phyloP scores from a whole-genome alignment of 2,797 vertebrate species.

The Sphenopsis melanotis region DNA sequence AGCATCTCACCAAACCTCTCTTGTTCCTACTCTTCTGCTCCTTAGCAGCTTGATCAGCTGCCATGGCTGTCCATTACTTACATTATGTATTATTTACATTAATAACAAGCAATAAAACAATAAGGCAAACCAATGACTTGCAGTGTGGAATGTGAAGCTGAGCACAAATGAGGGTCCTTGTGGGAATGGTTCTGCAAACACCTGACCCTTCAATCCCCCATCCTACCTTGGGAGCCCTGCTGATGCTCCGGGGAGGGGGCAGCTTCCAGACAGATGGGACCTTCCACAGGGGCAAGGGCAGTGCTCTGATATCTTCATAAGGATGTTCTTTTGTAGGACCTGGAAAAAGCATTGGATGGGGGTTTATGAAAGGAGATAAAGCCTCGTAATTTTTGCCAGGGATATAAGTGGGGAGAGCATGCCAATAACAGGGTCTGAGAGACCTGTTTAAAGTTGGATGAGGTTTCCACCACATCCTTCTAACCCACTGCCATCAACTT shows the following conservation, averaged over 20 bases:
- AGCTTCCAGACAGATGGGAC: slow-evolving; percentile 79
- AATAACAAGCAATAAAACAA: background rate
- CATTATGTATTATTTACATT: background rate
- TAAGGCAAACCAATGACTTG: background rate
- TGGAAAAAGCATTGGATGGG: slow-evolving; percentile 41
- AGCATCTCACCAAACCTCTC: background rate
- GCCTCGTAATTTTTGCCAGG: background rate
- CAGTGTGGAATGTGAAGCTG: background rate
- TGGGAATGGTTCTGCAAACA: background rate
- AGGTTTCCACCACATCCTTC: background rate
- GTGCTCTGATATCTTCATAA: slow-evolving; percentile 86
- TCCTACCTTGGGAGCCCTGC: slow-evolving; percentile 77
- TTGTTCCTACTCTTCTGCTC: background rate
- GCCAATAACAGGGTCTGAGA: background rate
- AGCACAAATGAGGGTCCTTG: background rate
- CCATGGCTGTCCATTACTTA: background rate
- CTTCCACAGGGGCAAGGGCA: slow-evolving; percentile 82
- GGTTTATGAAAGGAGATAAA: background rate
- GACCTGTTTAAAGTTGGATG: background rate
- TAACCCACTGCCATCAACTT: background rate
- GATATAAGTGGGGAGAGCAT: background rate
- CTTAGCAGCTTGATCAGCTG: background rate
- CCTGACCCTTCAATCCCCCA: background rate
- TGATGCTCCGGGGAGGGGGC: slow-evolving; percentile 63
- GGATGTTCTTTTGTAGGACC: slow-evolving; percentile 83